Conservation (phyloP, 2,797 vertebrate genomes). For the Pyrocephalus nanus region DNA sequence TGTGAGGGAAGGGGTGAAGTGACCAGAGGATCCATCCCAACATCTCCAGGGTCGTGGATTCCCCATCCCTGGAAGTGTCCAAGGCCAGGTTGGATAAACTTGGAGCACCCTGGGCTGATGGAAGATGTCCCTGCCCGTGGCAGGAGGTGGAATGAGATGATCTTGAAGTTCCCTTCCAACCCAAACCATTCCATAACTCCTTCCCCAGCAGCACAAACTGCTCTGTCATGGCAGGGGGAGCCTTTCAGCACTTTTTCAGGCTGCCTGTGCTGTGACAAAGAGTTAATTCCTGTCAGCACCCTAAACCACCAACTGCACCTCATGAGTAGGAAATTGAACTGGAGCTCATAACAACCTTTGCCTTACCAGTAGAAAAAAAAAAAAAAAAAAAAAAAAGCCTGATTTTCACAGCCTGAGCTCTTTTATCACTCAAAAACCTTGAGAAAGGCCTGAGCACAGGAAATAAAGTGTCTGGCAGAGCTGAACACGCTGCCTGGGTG, state of each 20-base stretch:
- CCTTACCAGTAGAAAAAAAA: background rate
- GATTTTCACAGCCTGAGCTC: background rate
- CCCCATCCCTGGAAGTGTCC: no score
- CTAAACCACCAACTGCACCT: background rate
- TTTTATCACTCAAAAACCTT: background rate
- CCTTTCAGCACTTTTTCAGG: background rate
- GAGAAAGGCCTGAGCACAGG: background rate
- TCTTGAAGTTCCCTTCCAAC: rapidly evolving
- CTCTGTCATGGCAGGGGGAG: background rate
- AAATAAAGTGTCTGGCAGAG: background rate
- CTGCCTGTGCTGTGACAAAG: background rate
- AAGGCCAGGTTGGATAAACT: no score
- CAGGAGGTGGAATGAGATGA: rapidly evolving
- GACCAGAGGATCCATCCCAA: no score
- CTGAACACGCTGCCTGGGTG: background rate
- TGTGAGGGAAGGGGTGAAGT: no score
- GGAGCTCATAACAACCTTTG: background rate
- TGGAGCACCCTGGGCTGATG: no score
- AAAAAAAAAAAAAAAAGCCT: background rate
- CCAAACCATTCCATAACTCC: background rate
- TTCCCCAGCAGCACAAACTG: background rate
- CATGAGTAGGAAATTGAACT: background rate
- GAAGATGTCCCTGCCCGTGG: background rate
- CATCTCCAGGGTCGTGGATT: no score
- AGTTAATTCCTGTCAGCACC: background rate